These are phyloP conservation scores for Enteromius treurensis DNA, from an alignment of 2,797 vertebrate species.

Conservation along the genomic window DNA sequence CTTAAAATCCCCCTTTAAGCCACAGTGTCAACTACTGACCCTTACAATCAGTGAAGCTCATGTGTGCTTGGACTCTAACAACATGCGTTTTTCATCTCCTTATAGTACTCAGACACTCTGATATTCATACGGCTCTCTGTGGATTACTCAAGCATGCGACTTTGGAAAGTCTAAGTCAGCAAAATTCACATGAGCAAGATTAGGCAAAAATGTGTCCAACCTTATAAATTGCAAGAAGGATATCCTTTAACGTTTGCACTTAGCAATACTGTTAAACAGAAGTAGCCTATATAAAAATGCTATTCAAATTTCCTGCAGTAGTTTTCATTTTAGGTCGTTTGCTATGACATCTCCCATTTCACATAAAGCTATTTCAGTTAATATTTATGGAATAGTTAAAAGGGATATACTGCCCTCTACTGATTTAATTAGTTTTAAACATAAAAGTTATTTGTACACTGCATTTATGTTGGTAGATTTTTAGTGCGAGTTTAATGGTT, in stretches of 20 bases:
- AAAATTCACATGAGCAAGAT: constrained; percentile 21
- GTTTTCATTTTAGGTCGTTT: neutral
- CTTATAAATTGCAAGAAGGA: neutral
- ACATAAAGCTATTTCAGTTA: neutral
- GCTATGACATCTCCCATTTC: neutral
- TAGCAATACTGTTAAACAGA: neutral
- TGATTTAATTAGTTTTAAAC: constrained; percentile 1
- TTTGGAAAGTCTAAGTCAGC: constrained; percentile 8
- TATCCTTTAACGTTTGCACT: neutral
- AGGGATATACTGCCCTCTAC: constrained; percentile 20
- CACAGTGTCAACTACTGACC: constrained; percentile 13
- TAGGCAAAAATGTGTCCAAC: neutral
- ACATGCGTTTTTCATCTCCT: neutral
- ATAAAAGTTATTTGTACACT: neutral
- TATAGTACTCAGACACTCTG: neutral
- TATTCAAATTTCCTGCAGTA: neutral
- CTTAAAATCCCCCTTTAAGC: constrained; percentile 39
- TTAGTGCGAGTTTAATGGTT: neutral
- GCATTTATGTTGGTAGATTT: neutral
- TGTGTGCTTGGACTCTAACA: neutral
- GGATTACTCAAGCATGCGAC: neutral
- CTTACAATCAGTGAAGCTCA: constrained; percentile 12
- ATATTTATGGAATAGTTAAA: neutral
- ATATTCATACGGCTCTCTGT: neutral
- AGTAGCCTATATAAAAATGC: neutral